Conservation (phyloP, 1,140 invertebrate species). For the Planococcus citri region DNA sequence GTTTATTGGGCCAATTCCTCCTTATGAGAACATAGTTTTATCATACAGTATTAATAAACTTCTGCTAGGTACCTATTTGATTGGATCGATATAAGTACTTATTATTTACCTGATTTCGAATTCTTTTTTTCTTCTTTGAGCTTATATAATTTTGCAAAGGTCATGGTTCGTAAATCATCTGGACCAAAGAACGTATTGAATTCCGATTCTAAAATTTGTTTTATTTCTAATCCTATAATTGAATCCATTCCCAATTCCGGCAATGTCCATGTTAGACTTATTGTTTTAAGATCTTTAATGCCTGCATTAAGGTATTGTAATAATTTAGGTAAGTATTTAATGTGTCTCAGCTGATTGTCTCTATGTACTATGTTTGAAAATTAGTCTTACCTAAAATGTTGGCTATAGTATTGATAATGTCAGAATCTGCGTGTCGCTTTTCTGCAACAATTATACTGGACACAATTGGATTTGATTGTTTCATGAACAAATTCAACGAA, state of each 20-base stretch:
- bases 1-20: too few relatives aligned
- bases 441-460: conserved; percentile 40
- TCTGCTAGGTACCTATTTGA: too few relatives aligned
- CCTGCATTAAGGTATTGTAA: neutral
- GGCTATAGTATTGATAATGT: conserved; percentile 28
- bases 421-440: conserved; percentile 47
- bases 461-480: conserved; percentile 26
- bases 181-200: neutral
- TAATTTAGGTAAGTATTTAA: too few relatives aligned
- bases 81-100: too few relatives aligned
- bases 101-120: neutral
- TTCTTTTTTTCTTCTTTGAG: neutral
- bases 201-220: neutral
- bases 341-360: too few relatives aligned
- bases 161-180: neutral
- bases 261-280: neutral
- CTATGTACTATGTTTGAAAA: neutral
- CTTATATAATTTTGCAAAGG: neutral
- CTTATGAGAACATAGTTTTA: too few relatives aligned
- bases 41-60: too few relatives aligned
- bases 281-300: neutral
- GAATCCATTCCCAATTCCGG: conserved; percentile 1
- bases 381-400: neutral
- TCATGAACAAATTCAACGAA: neutral
- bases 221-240: neutral